phyloP scores from a whole-genome alignment of 1,140 invertebrate species.

The Planococcus citri region DNA sequence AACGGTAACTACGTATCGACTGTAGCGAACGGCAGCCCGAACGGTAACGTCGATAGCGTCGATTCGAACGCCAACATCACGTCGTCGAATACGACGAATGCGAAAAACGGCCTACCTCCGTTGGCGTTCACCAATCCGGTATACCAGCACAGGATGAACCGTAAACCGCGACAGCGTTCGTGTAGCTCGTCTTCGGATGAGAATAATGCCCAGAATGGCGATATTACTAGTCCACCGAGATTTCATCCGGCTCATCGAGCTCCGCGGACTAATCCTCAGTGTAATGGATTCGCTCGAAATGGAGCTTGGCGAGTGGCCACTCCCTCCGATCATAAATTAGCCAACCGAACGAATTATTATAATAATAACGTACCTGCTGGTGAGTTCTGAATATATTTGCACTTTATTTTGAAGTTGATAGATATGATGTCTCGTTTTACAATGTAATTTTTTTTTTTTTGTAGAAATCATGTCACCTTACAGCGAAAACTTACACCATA shows the following conservation, averaged over 20 bases:
- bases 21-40: neutral
- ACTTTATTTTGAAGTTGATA: too few relatives aligned
- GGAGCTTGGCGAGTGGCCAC: neutral
- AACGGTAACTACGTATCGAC: constrained; percentile 8
- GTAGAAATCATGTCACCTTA: neutral
- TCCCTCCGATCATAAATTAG: neutral
- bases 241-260: constrained; percentile 27
- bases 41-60: neutral
- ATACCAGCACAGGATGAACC: constrained; percentile 50
- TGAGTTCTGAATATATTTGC: neutral
- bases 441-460: neutral
- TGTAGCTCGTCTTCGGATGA: constrained; percentile 34
- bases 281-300: constrained; percentile 22
- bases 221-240: constrained; percentile 29
- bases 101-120: constrained; percentile 38
- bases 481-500: constrained; percentile 37
- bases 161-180: constrained; percentile 29
- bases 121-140: constrained; percentile 78
- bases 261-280: constrained; percentile 31
- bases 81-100: constrained; percentile 13
- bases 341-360: neutral
- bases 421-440: too few relatives aligned
- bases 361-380: constrained; percentile 5
- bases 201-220: constrained; percentile 22
- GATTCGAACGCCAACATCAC: neutral